Evolutionary conservation across 2,113 vertebrate species (phyloP).

Genomic region (Aplodontia rufa): DNA sequence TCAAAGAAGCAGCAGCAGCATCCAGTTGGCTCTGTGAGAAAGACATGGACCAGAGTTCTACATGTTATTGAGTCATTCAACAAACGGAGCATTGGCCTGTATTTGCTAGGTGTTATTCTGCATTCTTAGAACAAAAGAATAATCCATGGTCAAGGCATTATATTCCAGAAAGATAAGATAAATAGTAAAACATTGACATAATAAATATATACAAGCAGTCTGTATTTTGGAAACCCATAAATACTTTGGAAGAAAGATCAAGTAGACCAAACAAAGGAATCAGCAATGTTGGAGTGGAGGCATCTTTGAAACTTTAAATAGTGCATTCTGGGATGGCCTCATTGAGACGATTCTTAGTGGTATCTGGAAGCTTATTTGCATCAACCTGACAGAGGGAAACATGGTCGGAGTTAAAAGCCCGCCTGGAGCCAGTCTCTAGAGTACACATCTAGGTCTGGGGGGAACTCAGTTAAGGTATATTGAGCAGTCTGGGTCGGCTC

Average conservation of each 20-base stretch:
- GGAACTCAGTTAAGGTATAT: neutral
- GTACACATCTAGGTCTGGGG: neutral
- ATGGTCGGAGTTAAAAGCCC: no score
- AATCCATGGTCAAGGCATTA: neutral
- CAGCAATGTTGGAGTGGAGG: no score
- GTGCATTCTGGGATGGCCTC: fast-evolving
- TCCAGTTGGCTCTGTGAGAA: neutral
- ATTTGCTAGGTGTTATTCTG: neutral
- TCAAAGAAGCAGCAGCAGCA: neutral
- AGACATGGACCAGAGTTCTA: neutral
- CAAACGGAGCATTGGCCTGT: neutral
- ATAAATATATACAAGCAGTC: neutral
- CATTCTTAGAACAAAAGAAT: neutral
- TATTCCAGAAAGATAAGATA: neutral
- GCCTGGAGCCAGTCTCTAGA: neutral
- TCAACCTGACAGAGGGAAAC: neutral
- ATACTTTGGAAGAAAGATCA: neutral
- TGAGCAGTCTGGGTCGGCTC: neutral
- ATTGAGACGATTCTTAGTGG: neutral
- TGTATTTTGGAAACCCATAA: neutral
- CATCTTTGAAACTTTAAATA: neutral
- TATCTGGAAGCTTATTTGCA: neutral
- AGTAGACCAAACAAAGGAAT: neutral
- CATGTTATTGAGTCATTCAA: neutral
- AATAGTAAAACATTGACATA: neutral